Evolutionary conservation across 2,113 vertebrate species (phyloP).

Genomic region (Phainopepla nitens): DNA sequence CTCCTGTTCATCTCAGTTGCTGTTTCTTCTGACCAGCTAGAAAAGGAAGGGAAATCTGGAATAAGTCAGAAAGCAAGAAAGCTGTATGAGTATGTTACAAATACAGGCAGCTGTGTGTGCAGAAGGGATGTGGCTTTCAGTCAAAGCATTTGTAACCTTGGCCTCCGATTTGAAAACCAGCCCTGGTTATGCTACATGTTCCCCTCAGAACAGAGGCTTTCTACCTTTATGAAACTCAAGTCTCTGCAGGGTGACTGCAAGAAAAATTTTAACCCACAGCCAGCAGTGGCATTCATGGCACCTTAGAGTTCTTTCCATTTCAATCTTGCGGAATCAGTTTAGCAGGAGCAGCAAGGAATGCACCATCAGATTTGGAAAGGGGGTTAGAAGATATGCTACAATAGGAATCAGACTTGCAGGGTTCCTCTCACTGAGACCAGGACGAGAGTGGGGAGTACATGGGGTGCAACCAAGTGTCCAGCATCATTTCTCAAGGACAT

Average conservation of each 20-base stretch:
- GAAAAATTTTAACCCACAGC: not conserved
- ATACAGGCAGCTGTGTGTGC: not conserved
- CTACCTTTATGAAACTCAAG: not conserved
- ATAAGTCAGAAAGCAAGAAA: not conserved
- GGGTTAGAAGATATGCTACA: not conserved
- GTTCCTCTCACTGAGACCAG: not conserved
- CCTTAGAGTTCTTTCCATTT: not conserved
- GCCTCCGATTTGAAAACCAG: not conserved
- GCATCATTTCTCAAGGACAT: not conserved
- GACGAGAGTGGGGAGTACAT: accelerated
- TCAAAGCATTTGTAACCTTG: not conserved
- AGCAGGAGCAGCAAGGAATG: not conserved
- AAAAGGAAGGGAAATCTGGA: not conserved
- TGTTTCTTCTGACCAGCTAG: not conserved
- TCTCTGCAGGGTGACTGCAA: not conserved
- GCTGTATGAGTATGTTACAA: not conserved
- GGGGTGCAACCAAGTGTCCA: accelerated
- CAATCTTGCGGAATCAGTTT: not conserved
- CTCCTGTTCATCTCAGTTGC: not conserved
- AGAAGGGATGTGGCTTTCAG: not conserved
- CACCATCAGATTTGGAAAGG: not conserved
- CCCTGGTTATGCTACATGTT: not conserved
- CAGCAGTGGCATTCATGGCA: not conserved
- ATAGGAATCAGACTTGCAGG: not conserved
- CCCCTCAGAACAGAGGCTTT: not conserved